Evolutionary conservation across 2,797 vertebrate genomes (phyloP), one percentile per base, ranked within the genome.

Genomic region (Sebastiscus albofasciatus): DNA sequence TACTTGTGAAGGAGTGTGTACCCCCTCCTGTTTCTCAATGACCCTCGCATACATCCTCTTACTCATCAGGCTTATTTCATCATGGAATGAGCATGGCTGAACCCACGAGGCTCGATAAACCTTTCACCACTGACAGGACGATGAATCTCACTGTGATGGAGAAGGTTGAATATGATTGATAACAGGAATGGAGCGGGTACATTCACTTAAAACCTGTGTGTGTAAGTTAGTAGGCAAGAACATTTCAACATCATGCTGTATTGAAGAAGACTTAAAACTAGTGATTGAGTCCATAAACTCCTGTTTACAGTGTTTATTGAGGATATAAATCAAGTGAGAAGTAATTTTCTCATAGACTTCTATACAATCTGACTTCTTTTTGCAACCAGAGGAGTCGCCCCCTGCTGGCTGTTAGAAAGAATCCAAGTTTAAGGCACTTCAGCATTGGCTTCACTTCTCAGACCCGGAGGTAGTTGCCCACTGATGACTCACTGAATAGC

Each of bases 61-160:
- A 83, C 65, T 85, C 77, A 71, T 72, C 52, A 55, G 39, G 55
- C 34, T 75, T 24, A 59, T 82, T 79, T 72, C 70, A 82, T 79
- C 61, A 58, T 39, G 66, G 67, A 79, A 83, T 54, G 68, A 80
- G 70, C 61, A 2, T 6, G 34, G 46, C 61, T 70, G 46, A 82
- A 72, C 71, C 73, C 79, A 84, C 18, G 22, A 79, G 61, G 73
- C 80, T 60, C 64, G 29, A 79, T 87, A 86, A 89, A 88, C 29
- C 58, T 74, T 58, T 85, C 76, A 82, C 13, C 55, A 8, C 72
- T 11, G 77, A 81, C 76, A 81, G 69, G 26, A 62, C 22, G 3
- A 36, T 87, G 84, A 91, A 87, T 87, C 78, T 83, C 60, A 12
- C 29, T 13, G 60, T 54, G 71, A 76, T 77, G 74, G 49, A 56